phyloP scores from a whole-genome alignment of 2,113 vertebrate species.

The Lynx canadensis region DNA sequence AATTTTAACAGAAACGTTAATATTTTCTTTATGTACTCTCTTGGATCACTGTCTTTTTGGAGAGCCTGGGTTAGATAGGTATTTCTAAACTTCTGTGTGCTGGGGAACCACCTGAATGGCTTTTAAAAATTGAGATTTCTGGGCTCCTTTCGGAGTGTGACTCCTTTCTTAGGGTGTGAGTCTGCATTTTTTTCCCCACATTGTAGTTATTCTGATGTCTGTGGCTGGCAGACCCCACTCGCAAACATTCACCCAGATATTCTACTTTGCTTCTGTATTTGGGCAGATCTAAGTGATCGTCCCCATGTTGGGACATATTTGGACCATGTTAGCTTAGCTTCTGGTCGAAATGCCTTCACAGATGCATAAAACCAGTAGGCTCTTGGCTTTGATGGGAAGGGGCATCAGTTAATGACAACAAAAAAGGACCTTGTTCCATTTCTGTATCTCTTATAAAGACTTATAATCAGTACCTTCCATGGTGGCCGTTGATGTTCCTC shows the following conservation, averaged over 20 bases:
- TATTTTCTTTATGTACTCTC: background rate
- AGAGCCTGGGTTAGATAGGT: background rate
- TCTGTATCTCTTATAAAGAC: background rate
- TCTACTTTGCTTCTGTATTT: background rate
- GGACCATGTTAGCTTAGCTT: background rate
- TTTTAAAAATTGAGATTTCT: background rate
- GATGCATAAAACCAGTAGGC: background rate
- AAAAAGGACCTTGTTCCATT: background rate
- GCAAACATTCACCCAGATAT: background rate
- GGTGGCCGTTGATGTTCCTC: background rate
- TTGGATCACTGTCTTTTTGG: background rate
- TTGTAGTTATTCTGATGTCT: background rate
- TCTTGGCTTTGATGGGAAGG: background rate
- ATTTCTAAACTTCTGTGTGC: background rate
- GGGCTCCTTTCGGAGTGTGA: background rate
- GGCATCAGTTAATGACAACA: background rate
- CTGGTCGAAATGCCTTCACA: background rate
- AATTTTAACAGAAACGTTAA: background rate
- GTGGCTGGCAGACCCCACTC: background rate
- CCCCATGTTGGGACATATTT: background rate
- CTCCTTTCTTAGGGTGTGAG: background rate
- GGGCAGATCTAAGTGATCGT: background rate
- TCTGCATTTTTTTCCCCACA: background rate
- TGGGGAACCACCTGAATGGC: background rate
- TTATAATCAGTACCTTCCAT: background rate